Evolutionary conservation across 2,888 invertebrate genomes (phyloP).

Genomic region (Eilema caniola): DNA sequence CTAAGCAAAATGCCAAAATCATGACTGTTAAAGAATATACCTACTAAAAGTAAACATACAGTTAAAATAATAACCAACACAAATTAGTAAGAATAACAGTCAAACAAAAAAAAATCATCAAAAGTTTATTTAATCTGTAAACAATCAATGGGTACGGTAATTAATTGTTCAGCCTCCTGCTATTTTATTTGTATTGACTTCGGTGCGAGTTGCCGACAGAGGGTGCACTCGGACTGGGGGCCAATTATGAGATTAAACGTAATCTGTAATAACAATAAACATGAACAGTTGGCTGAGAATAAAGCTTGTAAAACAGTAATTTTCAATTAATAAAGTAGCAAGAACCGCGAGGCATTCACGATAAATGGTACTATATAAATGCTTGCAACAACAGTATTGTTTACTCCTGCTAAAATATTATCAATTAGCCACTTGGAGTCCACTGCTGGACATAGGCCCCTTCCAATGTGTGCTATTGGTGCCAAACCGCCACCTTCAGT

Average conservation of each 20-base stretch:
- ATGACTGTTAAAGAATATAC: background rate
- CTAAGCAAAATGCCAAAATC: background rate
- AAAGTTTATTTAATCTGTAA: constrained; percentile 14
- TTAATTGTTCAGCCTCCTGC: constrained; percentile 20
- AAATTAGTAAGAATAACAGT: background rate
- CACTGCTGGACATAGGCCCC: too few relatives aligned
- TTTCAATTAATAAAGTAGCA: background rate
- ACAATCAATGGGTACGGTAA: constrained; percentile 3
- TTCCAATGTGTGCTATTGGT: too few relatives aligned
- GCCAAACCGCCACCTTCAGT: too few relatives aligned
- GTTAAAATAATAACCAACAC: background rate
- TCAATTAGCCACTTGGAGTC: too few relatives aligned
- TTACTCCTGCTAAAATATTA: too few relatives aligned
- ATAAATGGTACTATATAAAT: too few relatives aligned
- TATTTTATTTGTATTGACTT: constrained; percentile 17
- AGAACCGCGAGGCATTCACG: too few relatives aligned
- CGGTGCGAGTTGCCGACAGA: background rate
- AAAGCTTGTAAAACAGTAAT: background rate
- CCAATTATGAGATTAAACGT: constrained; percentile 4
- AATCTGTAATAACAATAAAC: constrained; percentile 4
- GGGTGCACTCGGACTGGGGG: background rate
- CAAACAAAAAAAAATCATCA: constrained; percentile 2
- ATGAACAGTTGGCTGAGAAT: background rate
- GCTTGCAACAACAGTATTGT: too few relatives aligned
- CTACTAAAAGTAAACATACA: background rate